Evolutionary conservation across 2,797 vertebrate genomes (phyloP).

Genomic region (Schizopygopsis pylzovi): DNA sequence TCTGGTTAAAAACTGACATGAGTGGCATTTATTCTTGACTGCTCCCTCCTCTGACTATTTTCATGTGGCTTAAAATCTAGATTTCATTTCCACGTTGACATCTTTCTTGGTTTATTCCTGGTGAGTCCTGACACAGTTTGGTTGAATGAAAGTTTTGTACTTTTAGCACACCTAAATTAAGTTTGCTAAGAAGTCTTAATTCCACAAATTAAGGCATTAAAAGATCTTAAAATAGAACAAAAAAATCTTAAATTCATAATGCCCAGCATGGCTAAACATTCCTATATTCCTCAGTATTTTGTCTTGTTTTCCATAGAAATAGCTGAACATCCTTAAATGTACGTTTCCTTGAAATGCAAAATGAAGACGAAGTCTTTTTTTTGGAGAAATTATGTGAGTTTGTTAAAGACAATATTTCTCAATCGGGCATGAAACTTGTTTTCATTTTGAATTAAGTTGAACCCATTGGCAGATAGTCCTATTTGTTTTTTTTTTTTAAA

Average conservation of each 20-base stretch:
- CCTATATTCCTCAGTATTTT: neutral
- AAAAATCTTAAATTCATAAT: neutral
- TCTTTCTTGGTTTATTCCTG: slow-evolving; percentile 4
- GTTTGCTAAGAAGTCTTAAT: neutral
- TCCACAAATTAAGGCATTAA: neutral
- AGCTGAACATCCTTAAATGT: neutral
- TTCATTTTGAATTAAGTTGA: neutral
- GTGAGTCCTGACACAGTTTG: slow-evolving; percentile 9
- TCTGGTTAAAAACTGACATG: slow-evolving; percentile 22
- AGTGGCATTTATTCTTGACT: slow-evolving; percentile 9
- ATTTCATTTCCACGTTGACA: slow-evolving; percentile 2
- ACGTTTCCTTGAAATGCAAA: neutral
- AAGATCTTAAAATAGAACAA: neutral
- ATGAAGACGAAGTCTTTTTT: neutral
- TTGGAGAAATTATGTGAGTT: neutral
- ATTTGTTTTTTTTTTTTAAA: neutral
- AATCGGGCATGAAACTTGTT: neutral
- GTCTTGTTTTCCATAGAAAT: neutral
- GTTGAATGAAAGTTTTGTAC: neutral
- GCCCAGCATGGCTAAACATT: neutral
- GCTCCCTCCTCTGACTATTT: neutral
- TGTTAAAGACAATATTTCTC: neutral
- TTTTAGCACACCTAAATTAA: neutral
- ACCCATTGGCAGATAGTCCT: neutral
- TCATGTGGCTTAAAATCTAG: slow-evolving; percentile 25